Conservation (phyloP, 2,113 vertebrate species). For the Nettapus auritus region DNA sequence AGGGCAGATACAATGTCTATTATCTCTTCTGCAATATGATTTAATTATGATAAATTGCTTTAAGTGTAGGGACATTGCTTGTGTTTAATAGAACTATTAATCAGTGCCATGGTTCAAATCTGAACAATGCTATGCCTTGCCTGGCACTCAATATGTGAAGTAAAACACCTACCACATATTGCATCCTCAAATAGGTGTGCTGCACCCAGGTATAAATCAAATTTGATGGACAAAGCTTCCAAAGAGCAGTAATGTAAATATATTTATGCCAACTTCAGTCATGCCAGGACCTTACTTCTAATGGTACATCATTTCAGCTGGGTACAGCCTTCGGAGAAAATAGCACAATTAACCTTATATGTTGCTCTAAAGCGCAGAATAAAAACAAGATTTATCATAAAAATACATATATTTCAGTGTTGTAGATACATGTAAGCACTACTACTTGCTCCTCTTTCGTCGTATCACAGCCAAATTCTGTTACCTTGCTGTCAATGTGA, state of each 20-base stretch:
- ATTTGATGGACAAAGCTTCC: background rate
- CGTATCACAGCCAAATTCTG: background rate
- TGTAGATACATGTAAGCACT: background rate
- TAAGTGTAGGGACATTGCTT: background rate
- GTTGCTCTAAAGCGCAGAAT: background rate
- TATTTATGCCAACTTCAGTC: background rate
- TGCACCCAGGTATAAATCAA: background rate
- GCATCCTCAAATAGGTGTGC: background rate
- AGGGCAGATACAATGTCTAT: background rate
- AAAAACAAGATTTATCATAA: background rate
- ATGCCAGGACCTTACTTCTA: background rate
- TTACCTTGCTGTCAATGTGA: background rate
- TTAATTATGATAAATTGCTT: slow-evolving; percentile 21
- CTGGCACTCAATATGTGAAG: background rate
- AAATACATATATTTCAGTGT: background rate
- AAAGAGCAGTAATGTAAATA: background rate
- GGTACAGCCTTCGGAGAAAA: background rate
- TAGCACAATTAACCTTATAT: background rate
- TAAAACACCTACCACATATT: background rate
- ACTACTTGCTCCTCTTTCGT: background rate
- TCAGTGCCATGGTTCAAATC: background rate
- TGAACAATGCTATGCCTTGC: background rate
- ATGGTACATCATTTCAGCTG: background rate
- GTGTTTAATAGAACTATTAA: background rate
- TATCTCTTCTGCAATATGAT: background rate